Conservation (phyloP, 2,888 invertebrate species). For the Thereva unica region DNA sequence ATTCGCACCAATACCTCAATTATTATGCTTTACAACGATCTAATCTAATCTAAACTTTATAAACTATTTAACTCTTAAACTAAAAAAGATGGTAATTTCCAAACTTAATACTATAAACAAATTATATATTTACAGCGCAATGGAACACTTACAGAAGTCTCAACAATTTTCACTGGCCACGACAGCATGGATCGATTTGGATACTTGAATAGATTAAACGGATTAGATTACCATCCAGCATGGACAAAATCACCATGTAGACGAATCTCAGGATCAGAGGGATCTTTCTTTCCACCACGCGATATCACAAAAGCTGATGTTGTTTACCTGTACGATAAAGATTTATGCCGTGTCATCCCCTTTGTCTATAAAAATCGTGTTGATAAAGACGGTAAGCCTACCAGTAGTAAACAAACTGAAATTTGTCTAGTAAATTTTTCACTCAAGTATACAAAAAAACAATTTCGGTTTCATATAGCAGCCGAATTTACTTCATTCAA, state of each 20-base stretch:
- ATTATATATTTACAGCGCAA: slow-evolving; percentile 65
- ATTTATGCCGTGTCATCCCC: slow-evolving; percentile 80
- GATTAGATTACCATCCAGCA: slow-evolving; percentile 73
- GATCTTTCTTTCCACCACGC: slow-evolving; percentile 83
- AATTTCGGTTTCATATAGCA: too few relatives aligned
- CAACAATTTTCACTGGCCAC: slow-evolving; percentile 78
- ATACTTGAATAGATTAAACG: slow-evolving; percentile 75
- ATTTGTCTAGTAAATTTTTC: too few relatives aligned
- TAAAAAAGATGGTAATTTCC: too few relatives aligned
- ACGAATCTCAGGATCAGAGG: slow-evolving; percentile 72
- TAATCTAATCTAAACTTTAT: too few relatives aligned
- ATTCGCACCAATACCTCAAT: too few relatives aligned
- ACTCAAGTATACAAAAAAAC: too few relatives aligned
- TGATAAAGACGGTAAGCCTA: slow-evolving; percentile 68
- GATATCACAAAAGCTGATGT: slow-evolving; percentile 70
- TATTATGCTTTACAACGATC: too few relatives aligned
- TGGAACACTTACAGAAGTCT: slow-evolving; percentile 78
- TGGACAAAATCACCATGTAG: slow-evolving; percentile 78
- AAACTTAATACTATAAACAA: background rate
- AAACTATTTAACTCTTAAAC: too few relatives aligned
- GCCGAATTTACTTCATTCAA: too few relatives aligned
- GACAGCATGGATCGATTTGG: slow-evolving; percentile 78
- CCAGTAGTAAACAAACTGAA: too few relatives aligned
- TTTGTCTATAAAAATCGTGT: slow-evolving; percentile 71
- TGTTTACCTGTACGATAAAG: slow-evolving; percentile 82